These are phyloP conservation scores for Phoenoteleia sp. DNA, from an alignment of 2,888 invertebrate genomes.

Conservation along the genomic window DNA sequence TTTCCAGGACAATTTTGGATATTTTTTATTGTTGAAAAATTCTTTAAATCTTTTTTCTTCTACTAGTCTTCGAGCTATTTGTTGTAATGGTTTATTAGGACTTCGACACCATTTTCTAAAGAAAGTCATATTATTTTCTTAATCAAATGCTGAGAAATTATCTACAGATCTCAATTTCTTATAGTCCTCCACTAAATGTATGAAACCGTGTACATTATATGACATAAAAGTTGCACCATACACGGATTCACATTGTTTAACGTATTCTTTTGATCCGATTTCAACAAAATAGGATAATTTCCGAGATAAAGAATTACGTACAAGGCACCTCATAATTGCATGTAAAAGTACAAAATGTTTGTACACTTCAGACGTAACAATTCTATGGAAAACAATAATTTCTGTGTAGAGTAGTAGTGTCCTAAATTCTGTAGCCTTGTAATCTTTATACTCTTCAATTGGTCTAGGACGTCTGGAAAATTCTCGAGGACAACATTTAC, in stretches of 20 bases:
- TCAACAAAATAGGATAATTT: background rate
- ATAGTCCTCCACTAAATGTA: conserved; percentile 10
- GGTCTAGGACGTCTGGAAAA: background rate
- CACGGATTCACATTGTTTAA: conserved; percentile 2
- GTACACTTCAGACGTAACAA: background rate
- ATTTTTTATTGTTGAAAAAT: too few relatives aligned
- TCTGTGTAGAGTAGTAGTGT: conserved; percentile 9
- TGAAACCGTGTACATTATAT: conserved; percentile 26
- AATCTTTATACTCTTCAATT: conserved; percentile 1
- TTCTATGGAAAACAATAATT: conserved; percentile 6
- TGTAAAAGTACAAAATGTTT: conserved; percentile 25
- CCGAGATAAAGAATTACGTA: background rate
- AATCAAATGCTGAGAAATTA: conserved; percentile 19
- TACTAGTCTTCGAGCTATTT: conserved; percentile 14
- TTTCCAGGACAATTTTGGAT: too few relatives aligned
- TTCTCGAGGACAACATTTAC: background rate
- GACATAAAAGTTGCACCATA: conserved; percentile 31
- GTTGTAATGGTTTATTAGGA: conserved; percentile 6
- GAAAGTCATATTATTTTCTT: conserved; percentile 34
- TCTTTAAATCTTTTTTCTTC: background rate
- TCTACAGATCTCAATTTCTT: background rate
- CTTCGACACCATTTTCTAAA: conserved; percentile 26
- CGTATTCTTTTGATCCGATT: conserved; percentile 6
- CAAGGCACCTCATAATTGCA: conserved; percentile 13
- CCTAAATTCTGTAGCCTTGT: conserved; percentile 24